These are phyloP conservation scores for Clarias fuscus DNA, from an alignment of 2,797 vertebrate genomes.

Conservation along the genomic window DNA sequence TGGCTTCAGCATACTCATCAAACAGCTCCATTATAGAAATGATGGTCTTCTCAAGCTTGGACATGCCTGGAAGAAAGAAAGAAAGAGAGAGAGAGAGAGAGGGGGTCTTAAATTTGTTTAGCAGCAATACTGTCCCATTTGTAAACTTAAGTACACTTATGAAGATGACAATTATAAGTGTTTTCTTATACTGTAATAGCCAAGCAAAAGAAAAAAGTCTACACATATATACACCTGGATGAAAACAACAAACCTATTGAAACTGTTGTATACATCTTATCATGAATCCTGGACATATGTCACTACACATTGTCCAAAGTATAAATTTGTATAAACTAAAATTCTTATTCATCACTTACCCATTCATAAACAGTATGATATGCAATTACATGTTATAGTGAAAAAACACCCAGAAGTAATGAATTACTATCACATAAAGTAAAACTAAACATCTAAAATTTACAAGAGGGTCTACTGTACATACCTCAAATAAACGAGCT, in stretches of 20 bases:
- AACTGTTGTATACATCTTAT: background rate
- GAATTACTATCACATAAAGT: background rate
- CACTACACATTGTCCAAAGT: background rate
- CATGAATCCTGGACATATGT: background rate
- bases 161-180: background rate
- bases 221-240: background rate
- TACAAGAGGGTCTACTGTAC: background rate
- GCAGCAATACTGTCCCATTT: background rate
- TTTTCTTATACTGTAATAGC: background rate
- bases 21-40: constrained; percentile 69
- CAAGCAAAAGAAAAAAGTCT: background rate
- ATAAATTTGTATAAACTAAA: background rate
- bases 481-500: background rate
- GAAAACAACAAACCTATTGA: background rate
- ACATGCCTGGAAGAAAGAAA: constrained; percentile 59
- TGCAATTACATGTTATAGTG: background rate
- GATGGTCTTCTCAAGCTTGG: constrained; percentile 69
- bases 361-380: too few relatives aligned
- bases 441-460: background rate
- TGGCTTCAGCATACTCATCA: constrained; percentile 61
- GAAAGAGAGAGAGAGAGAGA: background rate
- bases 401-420: background rate
- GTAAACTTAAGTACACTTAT: background rate
- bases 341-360: too few relatives aligned
- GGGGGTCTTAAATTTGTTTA: background rate